phyloP scores from a whole-genome alignment of 2,797 vertebrate species.

The Muraenolepis orangiensis region DNA sequence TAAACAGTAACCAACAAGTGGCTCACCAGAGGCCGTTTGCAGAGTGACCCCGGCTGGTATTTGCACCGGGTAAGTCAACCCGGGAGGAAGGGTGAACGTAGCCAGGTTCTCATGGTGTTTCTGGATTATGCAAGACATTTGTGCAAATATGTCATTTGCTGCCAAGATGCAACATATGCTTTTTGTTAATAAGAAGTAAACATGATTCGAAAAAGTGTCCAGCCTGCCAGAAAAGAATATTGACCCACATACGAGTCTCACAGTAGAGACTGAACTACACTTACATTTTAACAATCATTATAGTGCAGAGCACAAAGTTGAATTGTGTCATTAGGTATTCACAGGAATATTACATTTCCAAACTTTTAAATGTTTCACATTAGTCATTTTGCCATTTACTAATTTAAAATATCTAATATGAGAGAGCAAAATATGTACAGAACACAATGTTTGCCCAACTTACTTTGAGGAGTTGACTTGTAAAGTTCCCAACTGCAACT shows the following conservation, averaged over 20 bases:
- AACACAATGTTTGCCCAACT: not conserved
- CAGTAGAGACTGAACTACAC: not conserved
- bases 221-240: not conserved
- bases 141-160: not conserved
- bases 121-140: constrained; percentile 60
- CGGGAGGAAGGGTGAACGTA: constrained; percentile 81
- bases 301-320: not conserved
- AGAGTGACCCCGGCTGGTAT: constrained; percentile 91
- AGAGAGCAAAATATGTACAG: not conserved
- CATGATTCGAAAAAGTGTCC: not conserved
- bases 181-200: not conserved
- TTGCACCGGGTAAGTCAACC: constrained; percentile 84
- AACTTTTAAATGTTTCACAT: not conserved
- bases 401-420: not conserved
- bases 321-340: too few species aligned
- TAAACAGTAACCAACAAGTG: not conserved
- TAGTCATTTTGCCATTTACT: not conserved
- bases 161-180: not conserved
- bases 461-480: constrained; percentile 73
- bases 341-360: not conserved
- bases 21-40: constrained; percentile 86
- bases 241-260: not conserved
- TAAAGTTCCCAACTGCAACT: constrained; percentile 78
- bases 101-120: constrained; percentile 64
- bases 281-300: not conserved